Evolutionary conservation across 2,113 vertebrate species (phyloP).

Genomic region (Phylloscopus trochilus): DNA sequence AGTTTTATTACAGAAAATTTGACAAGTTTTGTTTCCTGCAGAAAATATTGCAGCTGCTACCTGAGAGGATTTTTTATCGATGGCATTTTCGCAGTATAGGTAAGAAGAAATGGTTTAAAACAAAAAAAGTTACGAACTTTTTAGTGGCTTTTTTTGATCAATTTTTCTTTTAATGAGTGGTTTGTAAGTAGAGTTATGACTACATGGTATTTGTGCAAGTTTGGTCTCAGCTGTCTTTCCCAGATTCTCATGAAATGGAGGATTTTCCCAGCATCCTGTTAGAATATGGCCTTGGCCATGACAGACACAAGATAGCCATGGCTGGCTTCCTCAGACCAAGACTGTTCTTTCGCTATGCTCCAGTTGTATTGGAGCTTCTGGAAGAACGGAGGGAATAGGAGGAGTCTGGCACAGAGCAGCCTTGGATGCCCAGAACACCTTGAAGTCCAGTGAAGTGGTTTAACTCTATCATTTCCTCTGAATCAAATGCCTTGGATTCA

Average conservation of each 20-base stretch:
- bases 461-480: background rate
- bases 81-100: slow-evolving; percentile 99
- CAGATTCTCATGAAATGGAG: background rate
- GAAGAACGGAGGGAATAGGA: background rate
- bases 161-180: background rate
- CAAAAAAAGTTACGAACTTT: background rate
- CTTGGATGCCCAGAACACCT: background rate
- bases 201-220: background rate
- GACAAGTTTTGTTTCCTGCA: slow-evolving; percentile 71
- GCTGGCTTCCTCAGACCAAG: background rate
- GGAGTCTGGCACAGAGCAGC: background rate
- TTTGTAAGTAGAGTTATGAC: background rate
- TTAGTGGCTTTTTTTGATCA: background rate
- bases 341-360: accelerated
- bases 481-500: background rate
- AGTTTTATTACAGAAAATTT: background rate
- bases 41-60: slow-evolving; percentile 98
- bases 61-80: slow-evolving; percentile 95
- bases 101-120: slow-evolving; percentile 70
- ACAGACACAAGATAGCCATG: background rate
- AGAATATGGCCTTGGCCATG: background rate
- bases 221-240: background rate
- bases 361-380: accelerated
- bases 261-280: background rate
- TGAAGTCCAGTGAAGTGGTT: background rate